These are phyloP conservation scores for Xiphias gladius DNA, from an alignment of 2,113 vertebrate species.

Conservation along the genomic window DNA sequence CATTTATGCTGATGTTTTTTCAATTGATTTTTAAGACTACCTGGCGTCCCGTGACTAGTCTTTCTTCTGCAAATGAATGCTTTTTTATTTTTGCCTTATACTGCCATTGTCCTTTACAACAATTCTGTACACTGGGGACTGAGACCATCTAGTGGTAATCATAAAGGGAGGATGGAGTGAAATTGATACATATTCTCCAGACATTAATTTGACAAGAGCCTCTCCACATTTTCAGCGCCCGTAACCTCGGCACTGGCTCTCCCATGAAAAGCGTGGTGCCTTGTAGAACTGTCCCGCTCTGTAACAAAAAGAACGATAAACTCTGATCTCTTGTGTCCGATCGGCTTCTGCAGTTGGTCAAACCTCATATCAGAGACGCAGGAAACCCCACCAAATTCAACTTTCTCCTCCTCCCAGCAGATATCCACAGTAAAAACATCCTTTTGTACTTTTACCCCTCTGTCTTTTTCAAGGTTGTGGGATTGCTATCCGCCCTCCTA, in stretches of 20 bases:
- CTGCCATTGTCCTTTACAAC: not conserved
- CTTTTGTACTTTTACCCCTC: slow-evolving; percentile 40
- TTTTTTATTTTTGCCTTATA: not conserved
- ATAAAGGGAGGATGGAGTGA: not conserved
- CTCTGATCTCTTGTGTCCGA: slow-evolving; percentile 30
- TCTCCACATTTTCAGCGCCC: not conserved
- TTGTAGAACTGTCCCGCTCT: not conserved
- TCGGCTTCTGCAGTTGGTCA: slow-evolving; percentile 17
- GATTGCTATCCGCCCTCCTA: not conserved
- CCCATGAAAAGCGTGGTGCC: not conserved
- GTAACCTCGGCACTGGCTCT: not conserved
- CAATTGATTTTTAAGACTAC: not conserved
- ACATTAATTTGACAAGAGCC: not conserved
- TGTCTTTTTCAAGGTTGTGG: slow-evolving; percentile 30
- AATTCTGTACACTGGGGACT: not conserved
- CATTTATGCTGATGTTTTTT: not conserved
- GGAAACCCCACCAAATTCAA: slow-evolving; percentile 58
- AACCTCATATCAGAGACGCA: slow-evolving; percentile 40
- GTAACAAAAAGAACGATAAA: not conserved
- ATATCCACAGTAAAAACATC: slow-evolving; percentile 70
- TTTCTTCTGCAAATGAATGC: not conserved
- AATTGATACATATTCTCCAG: not conserved
- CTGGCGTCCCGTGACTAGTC: not conserved
- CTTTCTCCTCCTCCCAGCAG: slow-evolving; percentile 34
- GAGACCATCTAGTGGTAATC: not conserved